Percentiles rank a stretch among this genome's conserved stretches.
phyloP scores from a whole-genome alignment of 2,797 vertebrate species.

The Helicolenus hilgendorfi region DNA sequence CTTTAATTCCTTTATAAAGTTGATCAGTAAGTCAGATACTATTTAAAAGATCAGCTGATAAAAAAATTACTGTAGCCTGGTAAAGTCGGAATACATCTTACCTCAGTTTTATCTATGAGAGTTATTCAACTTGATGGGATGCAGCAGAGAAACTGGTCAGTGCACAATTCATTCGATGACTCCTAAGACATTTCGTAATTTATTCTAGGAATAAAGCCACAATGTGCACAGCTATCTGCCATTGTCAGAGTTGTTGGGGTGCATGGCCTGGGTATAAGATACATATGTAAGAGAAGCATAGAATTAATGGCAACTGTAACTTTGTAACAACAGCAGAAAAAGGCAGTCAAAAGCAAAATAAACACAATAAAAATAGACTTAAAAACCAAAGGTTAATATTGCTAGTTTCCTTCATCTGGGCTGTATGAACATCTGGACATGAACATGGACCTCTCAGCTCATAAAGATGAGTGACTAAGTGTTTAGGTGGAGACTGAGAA shows the following conservation, averaged over 20 bases:
- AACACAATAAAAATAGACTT: background rate
- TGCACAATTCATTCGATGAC: background rate
- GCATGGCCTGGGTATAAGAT: background rate
- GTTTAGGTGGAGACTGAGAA: background rate
- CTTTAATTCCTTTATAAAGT: background rate
- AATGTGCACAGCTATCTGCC: background rate
- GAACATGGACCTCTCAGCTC: background rate
- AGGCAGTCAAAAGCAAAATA: background rate
- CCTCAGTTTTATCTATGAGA: background rate
- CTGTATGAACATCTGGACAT: background rate
- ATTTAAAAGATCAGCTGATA: background rate
- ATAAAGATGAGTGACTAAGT: slow-evolving; percentile 14
- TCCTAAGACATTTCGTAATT: background rate
- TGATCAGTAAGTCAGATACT: background rate
- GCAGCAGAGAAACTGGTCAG: background rate
- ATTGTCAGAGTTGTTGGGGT: background rate
- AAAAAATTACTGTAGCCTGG: background rate
- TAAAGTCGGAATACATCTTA: background rate
- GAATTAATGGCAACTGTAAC: background rate
- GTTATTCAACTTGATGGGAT: background rate
- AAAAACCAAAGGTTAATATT: background rate
- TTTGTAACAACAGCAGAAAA: background rate
- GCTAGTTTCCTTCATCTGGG: background rate
- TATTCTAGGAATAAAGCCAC: background rate
- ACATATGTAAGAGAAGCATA: background rate